Evolutionary conservation across 1,140 invertebrate species (phyloP), one percentile per base, ranked within the genome.

Genomic region (Scaptomyza pallida): DNA sequence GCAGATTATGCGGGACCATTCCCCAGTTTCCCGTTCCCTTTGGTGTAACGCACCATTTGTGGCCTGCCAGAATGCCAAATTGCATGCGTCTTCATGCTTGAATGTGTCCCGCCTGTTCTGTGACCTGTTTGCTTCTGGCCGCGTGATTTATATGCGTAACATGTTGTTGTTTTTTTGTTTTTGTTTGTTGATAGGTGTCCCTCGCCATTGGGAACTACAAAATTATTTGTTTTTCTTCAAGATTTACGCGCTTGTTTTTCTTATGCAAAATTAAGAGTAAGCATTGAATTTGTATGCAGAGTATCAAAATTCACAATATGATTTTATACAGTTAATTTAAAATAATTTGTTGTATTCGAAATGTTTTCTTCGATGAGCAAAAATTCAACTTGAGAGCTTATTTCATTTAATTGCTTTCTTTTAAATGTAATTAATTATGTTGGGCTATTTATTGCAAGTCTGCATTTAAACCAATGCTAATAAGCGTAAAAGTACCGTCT

Each of bases 21-120:
- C 17, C 17, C 37, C 52, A 80, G 16, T 16, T 47, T n/a, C 33
- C 50, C 23, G 6, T 26, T 5, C 23, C 23, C 23, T 26, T 26
- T 26, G 26, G 19, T 30, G 26, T 30, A 30, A 19, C n/a, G 2
- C 50, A 47, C 35, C 40, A 37, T 63, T 59, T 69, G 59, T 43
- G 30, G 50, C 12, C 26, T 77, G 78, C 72, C 76, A 56, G 63
- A 80, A 85, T 85, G 62, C 68, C 62, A 73, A 80, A 83, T 72
- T 83, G 72, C 80, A 85, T 80, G 76, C 72, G 61, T 79, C 61
- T 56, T 23, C 30, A 37, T 48, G 55, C 60, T 56, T 33, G 59
- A 10, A 33, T 55, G 12, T 50, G 62, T 13, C 64, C 43, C 56
- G 13, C 37, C 26, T 19, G 16, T 26, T 44, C 2, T 44, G 6